phyloP scores from a whole-genome alignment of 1,140 invertebrate species.

The Lordiphosa collinella region DNA sequence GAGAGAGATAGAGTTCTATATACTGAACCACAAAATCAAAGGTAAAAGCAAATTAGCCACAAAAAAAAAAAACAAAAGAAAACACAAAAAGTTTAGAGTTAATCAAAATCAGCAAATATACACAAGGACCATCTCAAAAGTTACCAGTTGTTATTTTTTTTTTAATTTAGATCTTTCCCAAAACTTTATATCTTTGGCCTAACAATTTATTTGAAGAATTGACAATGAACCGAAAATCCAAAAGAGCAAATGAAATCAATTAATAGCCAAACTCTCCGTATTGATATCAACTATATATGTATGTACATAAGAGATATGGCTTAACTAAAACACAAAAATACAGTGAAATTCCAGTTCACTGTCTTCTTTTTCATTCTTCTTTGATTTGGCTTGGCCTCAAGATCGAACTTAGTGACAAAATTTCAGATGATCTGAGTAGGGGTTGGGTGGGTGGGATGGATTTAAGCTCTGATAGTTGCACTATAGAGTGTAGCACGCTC shows the following conservation, averaged over 20 bases:
- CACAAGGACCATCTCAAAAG: constrained; percentile 98
- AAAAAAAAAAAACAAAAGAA: constrained; percentile 9
- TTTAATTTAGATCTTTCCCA: constrained; percentile 1
- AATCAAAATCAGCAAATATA: constrained; percentile 61
- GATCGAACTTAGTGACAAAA: too few relatives aligned
- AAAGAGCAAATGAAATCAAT: background rate
- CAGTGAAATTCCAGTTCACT: background rate
- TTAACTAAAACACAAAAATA: background rate
- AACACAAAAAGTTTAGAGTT: constrained; percentile 11
- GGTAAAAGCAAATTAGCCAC: constrained; percentile 1
- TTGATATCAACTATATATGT: background rate
- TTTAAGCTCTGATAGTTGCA: too few relatives aligned
- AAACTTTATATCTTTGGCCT: constrained; percentile 11
- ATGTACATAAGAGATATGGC: background rate
- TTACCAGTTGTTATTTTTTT: constrained; percentile 85
- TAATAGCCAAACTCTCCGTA: background rate
- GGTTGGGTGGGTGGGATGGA: too few relatives aligned
- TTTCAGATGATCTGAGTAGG: too few relatives aligned
- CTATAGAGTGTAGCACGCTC: too few relatives aligned
- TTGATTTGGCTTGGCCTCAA: background rate
- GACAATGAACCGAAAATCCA: background rate
- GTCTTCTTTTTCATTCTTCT: too few relatives aligned
- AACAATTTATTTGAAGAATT: too few relatives aligned
- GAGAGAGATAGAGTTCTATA: constrained; percentile 18
- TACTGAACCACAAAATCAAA: too few relatives aligned